Evolutionary conservation across 1,140 invertebrate species (phyloP), one percentile per base, ranked within the genome.

Genomic region (Drosophila arawakana): DNA sequence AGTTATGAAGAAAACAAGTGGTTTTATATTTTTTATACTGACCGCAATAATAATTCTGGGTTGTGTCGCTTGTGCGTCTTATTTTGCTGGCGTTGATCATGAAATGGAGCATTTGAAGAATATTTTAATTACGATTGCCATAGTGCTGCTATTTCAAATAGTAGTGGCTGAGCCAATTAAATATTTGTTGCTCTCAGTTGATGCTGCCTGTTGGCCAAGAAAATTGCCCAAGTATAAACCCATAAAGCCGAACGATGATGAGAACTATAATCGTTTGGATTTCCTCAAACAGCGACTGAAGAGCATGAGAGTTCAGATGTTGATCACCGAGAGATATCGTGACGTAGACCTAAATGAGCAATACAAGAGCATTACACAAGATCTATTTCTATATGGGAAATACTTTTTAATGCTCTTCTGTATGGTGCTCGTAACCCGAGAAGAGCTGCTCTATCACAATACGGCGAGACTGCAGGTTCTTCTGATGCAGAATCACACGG

Each of bases 341-440:
- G 77, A 91, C 41, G 74, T 83, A 34, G 3, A 5, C 1, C 50
- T 91, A 0, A 91, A 88, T 25, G 25, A 54, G 9, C 47, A 67
- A 37, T 91, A 84, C 30, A 74, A 73, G 8, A 18, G 10, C 1
- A 88, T 91, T 7, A 11, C 68, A 0, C 39, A 58, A 0, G 90
- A 91, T 41, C 44, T 91, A 0, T 37, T 54, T 1, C 52, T 90
- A 7, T 90, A 78, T 41, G 78, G 77, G 0, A 54, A 44, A 6
- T 88, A 70, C 35, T 90, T 88, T 10, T 2, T 90, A 0, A 3
- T 81, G 1, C 44, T 91, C 1, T 25, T 61, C 9, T 6, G 73
- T 0, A 5, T 76, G 7, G 57, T 91, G 7, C 21, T 84, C 8
- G 49, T 58, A 0, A 15, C 57, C 0, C 68, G 67, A 2, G 52